Evolutionary conservation across 2,113 vertebrate species (phyloP).

Genomic region (Dromas ardeola): DNA sequence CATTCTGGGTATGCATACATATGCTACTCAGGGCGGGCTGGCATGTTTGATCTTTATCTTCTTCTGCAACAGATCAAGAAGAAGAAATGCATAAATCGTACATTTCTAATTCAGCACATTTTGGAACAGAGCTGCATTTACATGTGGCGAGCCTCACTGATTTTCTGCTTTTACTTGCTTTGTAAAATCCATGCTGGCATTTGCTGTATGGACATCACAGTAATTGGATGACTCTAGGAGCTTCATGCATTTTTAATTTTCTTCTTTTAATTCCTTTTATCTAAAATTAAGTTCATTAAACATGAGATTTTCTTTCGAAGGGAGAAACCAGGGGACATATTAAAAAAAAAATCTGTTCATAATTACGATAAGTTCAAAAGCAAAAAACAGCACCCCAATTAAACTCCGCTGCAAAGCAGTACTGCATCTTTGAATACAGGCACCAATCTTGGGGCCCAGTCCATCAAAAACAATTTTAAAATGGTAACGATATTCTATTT

Average conservation of each 20-base stretch:
- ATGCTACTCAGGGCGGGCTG: background rate
- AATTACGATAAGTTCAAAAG: background rate
- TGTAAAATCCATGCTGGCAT: background rate
- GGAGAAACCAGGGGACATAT: background rate
- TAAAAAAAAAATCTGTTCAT: background rate
- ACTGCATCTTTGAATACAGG: background rate
- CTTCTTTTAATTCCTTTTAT: slow-evolving; percentile 50
- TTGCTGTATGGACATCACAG: slow-evolving; percentile 38
- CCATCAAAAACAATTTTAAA: background rate
- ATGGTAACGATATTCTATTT: background rate
- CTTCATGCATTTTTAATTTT: slow-evolving; percentile 63
- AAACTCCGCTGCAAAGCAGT: background rate
- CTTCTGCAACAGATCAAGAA: slow-evolving; percentile 32
- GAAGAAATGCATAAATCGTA: slow-evolving; percentile 16
- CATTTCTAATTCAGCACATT: slow-evolving; percentile 3
- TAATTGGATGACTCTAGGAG: slow-evolving; percentile 13
- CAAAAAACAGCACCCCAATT: background rate
- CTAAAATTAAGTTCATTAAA: slow-evolving; percentile 60
- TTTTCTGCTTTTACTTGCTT: background rate
- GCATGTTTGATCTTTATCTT: slow-evolving; percentile 48
- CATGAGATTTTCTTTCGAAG: slow-evolving; percentile 18
- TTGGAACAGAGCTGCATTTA: background rate
- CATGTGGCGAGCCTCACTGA: background rate
- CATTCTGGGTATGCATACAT: background rate
- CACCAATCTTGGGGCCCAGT: background rate